Conservation (phyloP, 2,113 vertebrate species). For the Psephotus haematonotus region DNA sequence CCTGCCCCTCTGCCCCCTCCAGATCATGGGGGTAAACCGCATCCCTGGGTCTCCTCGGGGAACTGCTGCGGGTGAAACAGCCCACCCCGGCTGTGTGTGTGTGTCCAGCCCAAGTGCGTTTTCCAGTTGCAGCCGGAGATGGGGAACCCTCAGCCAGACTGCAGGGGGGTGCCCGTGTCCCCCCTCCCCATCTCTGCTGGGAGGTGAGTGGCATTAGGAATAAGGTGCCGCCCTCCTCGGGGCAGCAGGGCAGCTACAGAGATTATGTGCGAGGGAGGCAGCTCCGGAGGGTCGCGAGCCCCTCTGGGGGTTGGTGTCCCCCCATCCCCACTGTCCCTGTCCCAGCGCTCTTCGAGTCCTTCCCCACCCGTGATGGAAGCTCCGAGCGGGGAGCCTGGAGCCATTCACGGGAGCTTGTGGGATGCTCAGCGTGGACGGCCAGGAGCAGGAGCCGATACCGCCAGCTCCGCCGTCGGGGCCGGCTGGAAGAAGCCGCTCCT, state of each 20-base stretch:
- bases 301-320: too few relatives aligned
- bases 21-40: not conserved
- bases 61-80: not conserved
- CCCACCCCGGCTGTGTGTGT: not conserved
- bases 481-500: not conserved
- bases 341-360: not conserved
- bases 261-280: not conserved
- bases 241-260: not conserved
- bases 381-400: not conserved
- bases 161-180: not conserved
- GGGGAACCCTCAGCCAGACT: not conserved
- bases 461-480: not conserved
- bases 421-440: not conserved
- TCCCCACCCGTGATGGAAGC: not conserved
- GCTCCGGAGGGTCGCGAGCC: not conserved
- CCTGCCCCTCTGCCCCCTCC: not conserved
- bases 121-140: not conserved
- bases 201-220: not conserved
- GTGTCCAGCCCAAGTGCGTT: not conserved
- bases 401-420: accelerated
- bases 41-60: not conserved
- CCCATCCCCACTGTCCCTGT: too few relatives aligned
- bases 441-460: not conserved
- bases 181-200: not conserved
- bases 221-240: accelerated